phyloP scores from a whole-genome alignment of 2,888 invertebrate genomes.

The Diarsia rubi region DNA sequence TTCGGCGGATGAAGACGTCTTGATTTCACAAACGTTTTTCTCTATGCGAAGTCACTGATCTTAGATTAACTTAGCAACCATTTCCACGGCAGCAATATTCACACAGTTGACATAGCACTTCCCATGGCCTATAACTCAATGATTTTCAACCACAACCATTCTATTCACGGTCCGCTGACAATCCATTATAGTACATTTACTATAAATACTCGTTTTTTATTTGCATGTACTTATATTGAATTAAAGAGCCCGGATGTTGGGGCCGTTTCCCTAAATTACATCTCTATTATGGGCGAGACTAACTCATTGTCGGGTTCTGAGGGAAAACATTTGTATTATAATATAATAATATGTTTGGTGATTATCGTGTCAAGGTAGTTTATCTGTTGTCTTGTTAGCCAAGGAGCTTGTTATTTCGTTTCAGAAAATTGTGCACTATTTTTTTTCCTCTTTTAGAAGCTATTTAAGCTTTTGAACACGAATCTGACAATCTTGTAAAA shows the following conservation, averaged over 20 bases:
- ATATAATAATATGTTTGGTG: constrained; percentile 34
- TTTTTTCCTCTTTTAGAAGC: background rate
- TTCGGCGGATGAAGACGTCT: background rate
- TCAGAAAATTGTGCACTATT: background rate
- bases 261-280: constrained; percentile 78
- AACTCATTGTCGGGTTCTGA: constrained; percentile 74
- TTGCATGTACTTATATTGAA: constrained; percentile 78
- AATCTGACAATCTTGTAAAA: background rate
- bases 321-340: constrained; percentile 53
- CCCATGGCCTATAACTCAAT: constrained; percentile 52
- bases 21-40: background rate
- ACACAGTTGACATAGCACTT: constrained; percentile 56
- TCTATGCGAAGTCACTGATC: background rate
- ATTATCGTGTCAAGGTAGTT: constrained; percentile 48
- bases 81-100: constrained; percentile 24
- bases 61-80: constrained; percentile 11
- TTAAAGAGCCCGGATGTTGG: constrained; percentile 79
- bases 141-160: constrained; percentile 59
- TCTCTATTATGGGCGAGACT: constrained; percentile 75
- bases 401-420: background rate
- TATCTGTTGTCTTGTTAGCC: constrained; percentile 17
- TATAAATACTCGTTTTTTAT: constrained; percentile 77
- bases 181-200: constrained; percentile 81
- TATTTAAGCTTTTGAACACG: background rate
- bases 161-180: constrained; percentile 77